These are phyloP conservation scores for Bruchidius siliquastri DNA, from an alignment of 2,888 invertebrate genomes.

Conservation along the genomic window DNA sequence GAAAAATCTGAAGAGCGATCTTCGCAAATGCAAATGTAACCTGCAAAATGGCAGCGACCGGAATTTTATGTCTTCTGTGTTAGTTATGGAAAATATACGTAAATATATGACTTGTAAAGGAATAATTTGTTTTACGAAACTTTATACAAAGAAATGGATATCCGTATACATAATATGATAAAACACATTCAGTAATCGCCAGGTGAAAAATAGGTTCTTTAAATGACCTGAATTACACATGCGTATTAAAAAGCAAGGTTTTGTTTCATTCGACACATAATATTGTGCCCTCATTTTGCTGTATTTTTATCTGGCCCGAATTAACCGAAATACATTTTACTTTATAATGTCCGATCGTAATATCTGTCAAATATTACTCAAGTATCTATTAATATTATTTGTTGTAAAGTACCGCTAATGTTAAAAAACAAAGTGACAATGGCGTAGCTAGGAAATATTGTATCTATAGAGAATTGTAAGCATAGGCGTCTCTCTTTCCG, in stretches of 20 bases:
- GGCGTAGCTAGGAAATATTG: not conserved
- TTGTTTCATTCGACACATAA: not conserved
- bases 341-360: conserved; percentile 20
- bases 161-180: not conserved
- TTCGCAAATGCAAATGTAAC: too few species aligned
- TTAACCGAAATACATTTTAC: conserved; percentile 25
- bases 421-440: not conserved
- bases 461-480: not conserved
- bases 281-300: conserved; percentile 21
- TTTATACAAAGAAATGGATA: not conserved
- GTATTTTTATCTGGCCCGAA: conserved; percentile 29
- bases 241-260: not conserved
- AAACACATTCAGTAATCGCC: not conserved
- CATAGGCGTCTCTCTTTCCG: not conserved
- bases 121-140: not conserved
- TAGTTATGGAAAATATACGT: too few species aligned
- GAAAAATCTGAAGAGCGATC: too few species aligned
- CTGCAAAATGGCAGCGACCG: too few species aligned
- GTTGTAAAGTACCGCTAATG: not conserved
- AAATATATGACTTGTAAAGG: not conserved
- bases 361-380: not conserved
- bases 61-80: too few species aligned
- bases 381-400: not conserved
- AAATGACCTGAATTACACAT: not conserved
- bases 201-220: not conserved